Base-by-base conservation (phyloP, 2,888 invertebrate genomes). In the Torymus aiolomorphi region DNA sequence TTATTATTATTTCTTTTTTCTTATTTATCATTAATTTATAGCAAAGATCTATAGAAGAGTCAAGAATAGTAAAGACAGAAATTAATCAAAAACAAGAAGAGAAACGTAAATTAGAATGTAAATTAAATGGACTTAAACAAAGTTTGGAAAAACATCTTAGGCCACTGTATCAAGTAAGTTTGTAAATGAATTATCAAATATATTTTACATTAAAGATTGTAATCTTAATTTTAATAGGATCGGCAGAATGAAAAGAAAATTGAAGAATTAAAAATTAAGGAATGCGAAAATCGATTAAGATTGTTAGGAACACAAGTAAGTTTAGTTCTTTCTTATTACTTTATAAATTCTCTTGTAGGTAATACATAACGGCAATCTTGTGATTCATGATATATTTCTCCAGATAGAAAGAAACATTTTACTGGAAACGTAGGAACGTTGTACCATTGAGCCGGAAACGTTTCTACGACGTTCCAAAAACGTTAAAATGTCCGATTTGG, bases 71-170 rank as follows among this genome's bases (percentile, higher is more conserved):
- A 16, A 13, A 52, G 31, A 51, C 8, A 24, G 10, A 65, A 63
- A 12, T 77, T 65, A n/a, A 16, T 14, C 3, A 66, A 31, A 63
- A 52, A 20, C 16, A 80, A 61, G 51, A 72, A 16, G 2, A 31
- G 1, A 63, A 31, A 10, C 12, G 18, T 18, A 18, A 61, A 0
- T 56, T 62, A n/a, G 20, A 61, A 31, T 31, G 31, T 88, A 24
- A 75, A 59, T 31, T 72, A 70, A 8, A 92, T 93, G 91, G 66
- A 14, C 16, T 80, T 18, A 5, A 75, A 12, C 10, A 54, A 66
- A 14, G 49, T 42, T 57, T 78, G 52, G 11, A 78, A 16, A 57
- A 49, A 16, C 42, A 80, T 59, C 42, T 80, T 14, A 24, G 61
- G 4, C 77, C 77, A 11, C 13, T 65, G 12, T 10, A 12, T 12